Evolutionary conservation across 2,888 invertebrate genomes (phyloP), one percentile per base, ranked within the genome.

Genomic region (Aporophyla nigra): DNA sequence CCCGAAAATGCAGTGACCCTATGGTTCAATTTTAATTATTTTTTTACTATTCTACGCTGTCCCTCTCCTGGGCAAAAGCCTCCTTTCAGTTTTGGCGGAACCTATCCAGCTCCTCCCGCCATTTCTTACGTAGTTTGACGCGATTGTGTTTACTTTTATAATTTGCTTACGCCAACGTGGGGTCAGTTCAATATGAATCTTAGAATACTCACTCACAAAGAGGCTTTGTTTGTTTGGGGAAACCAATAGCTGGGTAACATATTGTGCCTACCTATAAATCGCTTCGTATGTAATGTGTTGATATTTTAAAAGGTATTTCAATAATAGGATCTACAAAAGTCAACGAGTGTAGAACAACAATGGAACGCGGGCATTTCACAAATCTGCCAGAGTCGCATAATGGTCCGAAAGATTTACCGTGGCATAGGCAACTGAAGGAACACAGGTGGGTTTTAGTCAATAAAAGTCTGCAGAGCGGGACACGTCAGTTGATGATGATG

Each of bases 141-240:
- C 33, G 33, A 33, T 3, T 33, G 33, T 33, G n/a, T n/a, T n/a
- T n/a, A n/a, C 9, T 43, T 51, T 10, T 5, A 24, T 24, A 67
- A 21, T 71, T 68, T 68, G 10, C 27, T 54, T 43, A 51, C 10
- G 24, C 2, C 16, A 19, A 56, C 33, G 21, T 19, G 46, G 14
- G 56, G 46, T 56, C 24, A 71, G 72, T 68, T 69, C 71, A 69
- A 71, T 70, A 69, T 71, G 68, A 43, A 71, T 67, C 71, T 16
- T 21, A 2, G 16, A 67, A 43, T 54, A 27, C 16, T 27, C 27
- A 46, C 27, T 9, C 43, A 46, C 7, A 69, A 69, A 16, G 7
- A 33, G 6, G 43, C 70, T 70, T 72, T 70, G 54, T 72, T 70
- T 72, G 12, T n/a, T 46, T 0, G 9, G 12, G n/a, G 54, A 43